Evolutionary conservation across 2,888 invertebrate genomes (phyloP).

Genomic region (Caenorhabditis sp.): DNA sequence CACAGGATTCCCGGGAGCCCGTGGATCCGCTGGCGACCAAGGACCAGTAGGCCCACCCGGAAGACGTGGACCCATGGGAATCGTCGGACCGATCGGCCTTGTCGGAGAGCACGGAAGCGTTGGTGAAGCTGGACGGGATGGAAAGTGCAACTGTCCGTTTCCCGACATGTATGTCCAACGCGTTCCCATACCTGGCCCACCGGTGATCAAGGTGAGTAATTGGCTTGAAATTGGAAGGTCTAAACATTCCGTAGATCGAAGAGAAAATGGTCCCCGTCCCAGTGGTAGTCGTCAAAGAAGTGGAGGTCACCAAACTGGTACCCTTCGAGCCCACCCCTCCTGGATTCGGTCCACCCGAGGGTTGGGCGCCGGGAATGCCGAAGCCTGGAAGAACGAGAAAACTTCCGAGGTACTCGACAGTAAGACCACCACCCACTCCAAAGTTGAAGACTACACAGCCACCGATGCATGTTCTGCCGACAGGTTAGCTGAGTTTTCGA

Average conservation of each 20-base stretch:
- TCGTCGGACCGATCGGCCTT: slow-evolving; percentile 75
- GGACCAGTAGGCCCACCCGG: slow-evolving; percentile 79
- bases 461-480: slow-evolving; percentile 60
- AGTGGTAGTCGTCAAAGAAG: slow-evolving; percentile 83
- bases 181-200: slow-evolving; percentile 81
- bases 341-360: slow-evolving; percentile 81
- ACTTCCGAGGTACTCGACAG: slow-evolving; percentile 72
- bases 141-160: slow-evolving; percentile 80
- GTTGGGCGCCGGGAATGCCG: slow-evolving; percentile 82
- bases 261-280: slow-evolving; percentile 82
- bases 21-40: slow-evolving; percentile 66
- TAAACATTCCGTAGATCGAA: no score
- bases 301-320: slow-evolving; percentile 79
- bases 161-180: slow-evolving; percentile 82
- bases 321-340: slow-evolving; percentile 83
- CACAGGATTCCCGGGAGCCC: slow-evolving; percentile 76
- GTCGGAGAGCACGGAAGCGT: slow-evolving; percentile 78
- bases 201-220: slow-evolving; percentile 77
- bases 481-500: no score
- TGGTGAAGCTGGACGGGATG: slow-evolving; percentile 77
- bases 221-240: no score
- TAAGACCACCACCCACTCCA: slow-evolving; percentile 67
- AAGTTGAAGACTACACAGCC: slow-evolving; percentile 53
- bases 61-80: slow-evolving; percentile 74
- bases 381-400: slow-evolving; percentile 75